Conservation (phyloP, 2,797 vertebrate genomes). For the Pelodytes ibericus region DNA sequence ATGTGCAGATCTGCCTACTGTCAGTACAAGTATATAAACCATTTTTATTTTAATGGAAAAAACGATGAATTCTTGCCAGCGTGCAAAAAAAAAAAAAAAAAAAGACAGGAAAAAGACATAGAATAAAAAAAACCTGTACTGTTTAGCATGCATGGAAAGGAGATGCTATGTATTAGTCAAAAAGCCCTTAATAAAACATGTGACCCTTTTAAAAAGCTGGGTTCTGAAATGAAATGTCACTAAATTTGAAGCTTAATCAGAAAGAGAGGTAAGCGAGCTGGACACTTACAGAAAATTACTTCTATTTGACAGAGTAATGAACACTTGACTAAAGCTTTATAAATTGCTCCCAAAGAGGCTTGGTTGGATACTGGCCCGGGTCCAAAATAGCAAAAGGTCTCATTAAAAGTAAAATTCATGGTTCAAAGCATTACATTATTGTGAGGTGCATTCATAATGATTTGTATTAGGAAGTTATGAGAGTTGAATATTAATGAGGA, state of each 20-base stretch:
- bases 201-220: conserved; percentile 31
- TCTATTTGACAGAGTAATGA: conserved; percentile 25
- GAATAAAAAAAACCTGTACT: neutral
- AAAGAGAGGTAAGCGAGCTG: conserved; percentile 17
- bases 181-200: conserved; percentile 30
- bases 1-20: neutral
- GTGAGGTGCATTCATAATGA: conserved; percentile 22
- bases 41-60: neutral
- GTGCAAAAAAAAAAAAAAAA: neutral
- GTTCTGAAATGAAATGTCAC: conserved; percentile 28
- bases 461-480: conserved; percentile 35
- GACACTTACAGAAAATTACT: conserved; percentile 34
- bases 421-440: conserved; percentile 55
- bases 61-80: conserved; percentile 4
- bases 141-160: conserved; percentile 12
- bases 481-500: neutral
- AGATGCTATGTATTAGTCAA: neutral
- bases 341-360: conserved; percentile 24
- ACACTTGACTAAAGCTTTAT: conserved; percentile 53
- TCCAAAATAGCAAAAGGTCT: conserved; percentile 52
- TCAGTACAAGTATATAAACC: conserved; percentile 1
- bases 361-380: conserved; percentile 35
- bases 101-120: neutral
- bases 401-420: conserved; percentile 56
- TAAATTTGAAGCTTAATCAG: conserved; percentile 39